These are phyloP conservation scores for Coenonympha glycerion DNA, from an alignment of 2,888 invertebrate genomes.

Conservation along the genomic window DNA sequence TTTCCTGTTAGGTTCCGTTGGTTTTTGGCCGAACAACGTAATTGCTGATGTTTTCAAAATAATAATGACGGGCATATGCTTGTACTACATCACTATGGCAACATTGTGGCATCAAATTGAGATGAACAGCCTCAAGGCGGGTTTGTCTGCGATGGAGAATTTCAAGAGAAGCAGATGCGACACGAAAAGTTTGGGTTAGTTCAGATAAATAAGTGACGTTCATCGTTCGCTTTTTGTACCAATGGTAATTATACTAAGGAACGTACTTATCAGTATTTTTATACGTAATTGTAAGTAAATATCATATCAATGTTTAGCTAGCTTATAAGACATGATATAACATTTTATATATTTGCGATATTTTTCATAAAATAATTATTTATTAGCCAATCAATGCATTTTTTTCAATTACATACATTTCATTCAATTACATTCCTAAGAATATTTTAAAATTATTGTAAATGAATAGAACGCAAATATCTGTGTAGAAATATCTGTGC, in stretches of 20 bases:
- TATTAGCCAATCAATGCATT: too few species aligned
- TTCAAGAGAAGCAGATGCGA: slow-evolving; percentile 42
- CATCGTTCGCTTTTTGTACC: not conserved
- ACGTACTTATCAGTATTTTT: slow-evolving; percentile 23
- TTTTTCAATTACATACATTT: too few species aligned
- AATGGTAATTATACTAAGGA: not conserved
- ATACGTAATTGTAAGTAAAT: slow-evolving; percentile 7
- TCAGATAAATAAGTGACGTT: not conserved
- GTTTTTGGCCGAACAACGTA: slow-evolving; percentile 65
- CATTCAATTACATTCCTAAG: too few species aligned
- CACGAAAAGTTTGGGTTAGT: not conserved
- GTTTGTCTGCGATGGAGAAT: slow-evolving; percentile 81
- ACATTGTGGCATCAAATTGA: slow-evolving; percentile 89
- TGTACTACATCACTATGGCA: slow-evolving; percentile 85
- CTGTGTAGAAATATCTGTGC: too few species aligned
- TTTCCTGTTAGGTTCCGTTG: slow-evolving; percentile 70
- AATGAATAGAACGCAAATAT: too few species aligned
- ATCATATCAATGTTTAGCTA: slow-evolving; percentile 7
- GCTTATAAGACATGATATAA: too few species aligned
- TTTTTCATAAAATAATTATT: too few species aligned
- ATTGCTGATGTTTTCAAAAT: slow-evolving; percentile 77
- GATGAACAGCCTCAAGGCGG: slow-evolving; percentile 84
- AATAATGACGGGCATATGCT: slow-evolving; percentile 77
- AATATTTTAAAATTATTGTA: too few species aligned
- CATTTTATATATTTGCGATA: too few species aligned